Percentiles rank a stretch among this genome's conserved stretches.
These are phyloP conservation scores for Grammomys surdaster DNA, from an alignment of 2,113 vertebrate species.

Conservation along the genomic window DNA sequence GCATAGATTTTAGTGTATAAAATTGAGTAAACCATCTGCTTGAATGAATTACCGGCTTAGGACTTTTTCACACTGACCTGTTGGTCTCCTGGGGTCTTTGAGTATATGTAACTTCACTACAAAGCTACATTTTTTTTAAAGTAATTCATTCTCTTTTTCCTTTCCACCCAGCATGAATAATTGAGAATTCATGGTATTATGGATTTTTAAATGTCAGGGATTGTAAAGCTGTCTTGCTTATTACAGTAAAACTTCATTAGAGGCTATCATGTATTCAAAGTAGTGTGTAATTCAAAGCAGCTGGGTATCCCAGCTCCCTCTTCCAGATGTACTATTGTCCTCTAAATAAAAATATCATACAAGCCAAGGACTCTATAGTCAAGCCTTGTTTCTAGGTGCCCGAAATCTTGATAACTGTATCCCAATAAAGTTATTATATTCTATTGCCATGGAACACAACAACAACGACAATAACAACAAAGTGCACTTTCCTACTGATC, in stretches of 20 bases:
- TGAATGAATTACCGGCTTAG: neutral
- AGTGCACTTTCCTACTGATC: neutral
- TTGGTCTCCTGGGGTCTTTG: neutral
- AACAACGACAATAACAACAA: too few relatives aligned
- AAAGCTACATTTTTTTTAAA: slow-evolving; percentile 50
- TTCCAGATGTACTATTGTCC: slow-evolving; percentile 60
- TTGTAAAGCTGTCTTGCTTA: slow-evolving; percentile 70
- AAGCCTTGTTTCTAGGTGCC: neutral
- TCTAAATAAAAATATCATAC: slow-evolving; percentile 58
- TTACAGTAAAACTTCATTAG: slow-evolving; percentile 80
- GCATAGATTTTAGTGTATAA: slow-evolving; percentile 1
- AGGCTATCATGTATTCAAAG: slow-evolving; percentile 71
- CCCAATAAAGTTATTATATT: slow-evolving; percentile 8
- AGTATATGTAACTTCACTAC: neutral
- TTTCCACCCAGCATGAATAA: slow-evolving; percentile 68
- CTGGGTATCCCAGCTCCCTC: neutral
- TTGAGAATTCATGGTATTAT: slow-evolving; percentile 70
- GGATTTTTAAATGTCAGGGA: slow-evolving; percentile 77
- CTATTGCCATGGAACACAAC: neutral
- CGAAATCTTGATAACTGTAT: slow-evolving; percentile 12
- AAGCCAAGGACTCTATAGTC: slow-evolving; percentile 13
- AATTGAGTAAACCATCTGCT: neutral
- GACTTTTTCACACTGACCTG: slow-evolving; percentile 20
- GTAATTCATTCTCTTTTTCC: slow-evolving; percentile 58
- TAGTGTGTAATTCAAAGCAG: slow-evolving; percentile 74